Percentiles rank a stretch among this genome's conserved stretches.
Conservation (phyloP, 2,797 vertebrate genomes). For the Odontamblyopus rebecca region DNA sequence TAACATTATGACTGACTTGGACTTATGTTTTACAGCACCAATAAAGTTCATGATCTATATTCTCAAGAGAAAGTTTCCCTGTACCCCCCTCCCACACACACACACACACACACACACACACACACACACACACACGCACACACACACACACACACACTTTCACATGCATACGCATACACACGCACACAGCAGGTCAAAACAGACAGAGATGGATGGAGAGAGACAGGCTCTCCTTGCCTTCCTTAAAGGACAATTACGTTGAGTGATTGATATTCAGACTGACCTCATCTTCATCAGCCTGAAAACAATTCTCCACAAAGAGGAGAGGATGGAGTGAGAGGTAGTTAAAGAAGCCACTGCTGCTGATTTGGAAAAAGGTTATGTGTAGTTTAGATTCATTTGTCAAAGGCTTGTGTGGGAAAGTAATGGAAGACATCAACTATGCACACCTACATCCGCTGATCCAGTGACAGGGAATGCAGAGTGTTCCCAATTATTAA, state of each 20-base stretch:
- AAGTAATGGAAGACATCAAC: constrained; percentile 12
- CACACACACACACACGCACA: constrained; percentile 6
- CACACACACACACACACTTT: constrained; percentile 7
- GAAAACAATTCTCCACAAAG: constrained; percentile 37
- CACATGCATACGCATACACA: constrained; percentile 14
- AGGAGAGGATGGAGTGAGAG: constrained; percentile 28
- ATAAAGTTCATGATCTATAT: constrained; percentile 63
- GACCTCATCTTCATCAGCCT: constrained; percentile 64
- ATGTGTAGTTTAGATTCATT: constrained; percentile 13
- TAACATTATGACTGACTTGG: constrained; percentile 44
- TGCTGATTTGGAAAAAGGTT: constrained; percentile 29
- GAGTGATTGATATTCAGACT: constrained; percentile 70
- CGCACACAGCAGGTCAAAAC: constrained; percentile 47
- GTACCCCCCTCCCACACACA: constrained; percentile 12
- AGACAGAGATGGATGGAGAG: constrained; percentile 66
- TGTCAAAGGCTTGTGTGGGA: constrained; percentile 4
- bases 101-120: constrained; percentile 15
- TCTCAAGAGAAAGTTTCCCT: constrained; percentile 49
- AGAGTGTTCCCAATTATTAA: background rate
- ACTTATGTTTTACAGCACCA: constrained; percentile 55
- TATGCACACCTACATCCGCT: background rate
- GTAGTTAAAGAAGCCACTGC: constrained; percentile 31
- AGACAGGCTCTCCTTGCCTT: constrained; percentile 69
- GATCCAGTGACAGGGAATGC: background rate
- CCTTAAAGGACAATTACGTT: constrained; percentile 76